These are phyloP conservation scores for Germaria angustata DNA, from an alignment of 2,888 invertebrate genomes.

Conservation along the genomic window DNA sequence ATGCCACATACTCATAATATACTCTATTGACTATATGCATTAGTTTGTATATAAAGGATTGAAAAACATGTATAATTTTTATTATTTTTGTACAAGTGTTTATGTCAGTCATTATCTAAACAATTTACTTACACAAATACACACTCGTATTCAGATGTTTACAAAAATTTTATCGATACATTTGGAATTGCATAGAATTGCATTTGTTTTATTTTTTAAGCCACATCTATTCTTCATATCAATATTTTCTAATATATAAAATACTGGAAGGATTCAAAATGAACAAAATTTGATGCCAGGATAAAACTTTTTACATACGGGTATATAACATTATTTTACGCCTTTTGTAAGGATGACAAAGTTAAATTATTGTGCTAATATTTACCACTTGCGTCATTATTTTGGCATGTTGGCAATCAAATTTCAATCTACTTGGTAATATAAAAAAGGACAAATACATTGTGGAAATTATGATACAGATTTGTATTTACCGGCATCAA, in stretches of 20 bases:
- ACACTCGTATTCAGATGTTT: background rate
- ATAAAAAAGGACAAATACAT: background rate
- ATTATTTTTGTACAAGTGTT: slow-evolving; percentile 28
- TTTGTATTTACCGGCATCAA: background rate
- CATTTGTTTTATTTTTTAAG: background rate
- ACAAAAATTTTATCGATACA: background rate
- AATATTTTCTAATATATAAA: background rate
- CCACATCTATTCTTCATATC: background rate
- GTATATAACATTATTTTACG: background rate
- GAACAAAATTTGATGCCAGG: background rate
- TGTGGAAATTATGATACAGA: slow-evolving; percentile 4
- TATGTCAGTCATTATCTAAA: slow-evolving; percentile 27
- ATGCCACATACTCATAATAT: slow-evolving; percentile 20
- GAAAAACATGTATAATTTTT: slow-evolving; percentile 30
- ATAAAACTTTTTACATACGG: background rate
- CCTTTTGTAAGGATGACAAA: background rate
- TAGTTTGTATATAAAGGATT: background rate
- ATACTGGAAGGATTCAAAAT: background rate
- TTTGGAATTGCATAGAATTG: background rate
- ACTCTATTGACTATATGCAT: background rate
- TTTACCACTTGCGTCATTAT: slow-evolving; percentile 26
- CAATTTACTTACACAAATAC: background rate
- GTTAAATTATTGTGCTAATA: slow-evolving; percentile 4
- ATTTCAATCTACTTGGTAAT: background rate
- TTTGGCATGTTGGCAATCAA: slow-evolving; percentile 20